Evolutionary conservation across 92 coral and sea anemone genomes (phyloP).

Genomic region (Epizoanthus stellaris): DNA sequence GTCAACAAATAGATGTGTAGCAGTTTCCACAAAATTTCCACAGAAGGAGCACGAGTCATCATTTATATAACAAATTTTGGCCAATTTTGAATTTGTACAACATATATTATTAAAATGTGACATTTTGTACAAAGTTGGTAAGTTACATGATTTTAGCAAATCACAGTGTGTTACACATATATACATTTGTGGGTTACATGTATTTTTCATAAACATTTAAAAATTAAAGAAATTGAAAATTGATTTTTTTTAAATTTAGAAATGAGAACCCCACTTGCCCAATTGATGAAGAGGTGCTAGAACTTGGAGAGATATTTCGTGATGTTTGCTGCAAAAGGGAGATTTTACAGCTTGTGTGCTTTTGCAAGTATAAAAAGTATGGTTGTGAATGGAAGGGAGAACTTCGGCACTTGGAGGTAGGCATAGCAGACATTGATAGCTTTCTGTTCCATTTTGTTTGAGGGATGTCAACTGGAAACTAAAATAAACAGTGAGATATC

Average conservation of each 20-base stretch:
- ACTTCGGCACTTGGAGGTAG: slow-evolving; percentile 68
- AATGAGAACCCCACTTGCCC: slow-evolving; percentile 58
- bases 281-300: slow-evolving; percentile 53
- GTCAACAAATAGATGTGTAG: too few relatives aligned
- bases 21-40: too few relatives aligned
- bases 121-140: too few relatives aligned
- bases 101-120: too few relatives aligned
- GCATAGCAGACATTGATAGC: background rate
- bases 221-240: too few relatives aligned
- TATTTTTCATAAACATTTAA: background rate
- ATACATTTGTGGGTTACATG: background rate
- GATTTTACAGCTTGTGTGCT: slow-evolving; percentile 61
- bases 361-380: slow-evolving; percentile 52
- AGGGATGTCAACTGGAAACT: background rate
- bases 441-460: background rate
- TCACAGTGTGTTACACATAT: too few relatives aligned
- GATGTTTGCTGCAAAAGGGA: slow-evolving; percentile 80
- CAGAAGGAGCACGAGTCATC: too few relatives aligned
- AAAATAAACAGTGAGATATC: background rate
- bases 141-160: too few relatives aligned
- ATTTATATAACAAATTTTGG: too few relatives aligned
- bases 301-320: slow-evolving; percentile 48
- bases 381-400: slow-evolving; percentile 85
- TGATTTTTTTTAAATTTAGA: background rate
- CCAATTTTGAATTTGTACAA: too few relatives aligned